These are phyloP conservation scores for Sesamia inferens DNA, from an alignment of 2,888 invertebrate species.

Conservation along the genomic window DNA sequence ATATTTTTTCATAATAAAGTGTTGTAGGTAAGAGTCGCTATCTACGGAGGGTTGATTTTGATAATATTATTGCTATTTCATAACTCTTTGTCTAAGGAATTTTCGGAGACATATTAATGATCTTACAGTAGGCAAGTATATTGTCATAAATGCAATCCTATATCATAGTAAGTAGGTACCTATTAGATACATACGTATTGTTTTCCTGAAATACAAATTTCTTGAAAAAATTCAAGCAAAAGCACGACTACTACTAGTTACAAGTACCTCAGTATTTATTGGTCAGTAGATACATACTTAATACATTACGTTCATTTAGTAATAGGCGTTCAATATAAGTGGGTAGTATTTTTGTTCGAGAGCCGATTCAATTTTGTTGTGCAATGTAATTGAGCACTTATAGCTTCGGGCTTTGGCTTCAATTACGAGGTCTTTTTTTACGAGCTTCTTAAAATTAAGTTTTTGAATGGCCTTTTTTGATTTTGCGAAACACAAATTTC, in stretches of 20 bases:
- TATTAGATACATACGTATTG: too few relatives aligned
- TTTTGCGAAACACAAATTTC: not conserved
- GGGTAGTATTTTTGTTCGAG: slow-evolving; percentile 54
- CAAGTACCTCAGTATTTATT: slow-evolving; percentile 20
- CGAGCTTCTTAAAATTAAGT: slow-evolving; percentile 49
- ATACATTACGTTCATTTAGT: slow-evolving; percentile 50
- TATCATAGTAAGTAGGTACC: not conserved
- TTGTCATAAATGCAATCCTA: not conserved
- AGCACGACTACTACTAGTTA: not conserved
- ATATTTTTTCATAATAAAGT: not conserved
- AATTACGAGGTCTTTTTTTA: slow-evolving; percentile 42
- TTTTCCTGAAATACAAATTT: not conserved
- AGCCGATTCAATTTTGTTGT: slow-evolving; percentile 55
- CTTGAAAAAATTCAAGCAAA: not conserved
- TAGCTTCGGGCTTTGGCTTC: slow-evolving; percentile 29
- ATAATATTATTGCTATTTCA: not conserved
- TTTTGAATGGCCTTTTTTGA: slow-evolving; percentile 7
- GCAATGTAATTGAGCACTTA: slow-evolving; percentile 61
- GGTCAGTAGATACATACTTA: slow-evolving; percentile 18
- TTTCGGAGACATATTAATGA: not conserved
- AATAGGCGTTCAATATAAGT: slow-evolving; percentile 57
- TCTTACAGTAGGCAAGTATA: not conserved
- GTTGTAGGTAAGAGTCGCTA: not conserved
- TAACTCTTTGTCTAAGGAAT: not conserved
- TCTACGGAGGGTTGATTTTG: not conserved